Evolutionary conservation across 92 coral and sea anemone genomes (phyloP).

Genomic region (Siderastrea siderea): DNA sequence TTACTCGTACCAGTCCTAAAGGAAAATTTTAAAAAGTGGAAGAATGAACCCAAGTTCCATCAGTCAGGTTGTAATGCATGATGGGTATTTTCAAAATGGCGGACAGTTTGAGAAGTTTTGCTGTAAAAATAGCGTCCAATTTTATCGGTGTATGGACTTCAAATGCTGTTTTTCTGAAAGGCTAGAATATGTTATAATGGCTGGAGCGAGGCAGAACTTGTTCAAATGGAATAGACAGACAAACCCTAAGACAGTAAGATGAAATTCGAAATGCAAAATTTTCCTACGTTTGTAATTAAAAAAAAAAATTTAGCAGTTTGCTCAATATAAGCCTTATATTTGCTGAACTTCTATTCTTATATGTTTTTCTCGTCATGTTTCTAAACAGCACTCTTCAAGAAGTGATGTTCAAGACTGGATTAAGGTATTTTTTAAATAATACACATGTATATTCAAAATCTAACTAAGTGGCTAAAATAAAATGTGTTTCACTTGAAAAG

Average conservation of each 20-base stretch:
- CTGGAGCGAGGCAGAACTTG: slow-evolving; percentile 78
- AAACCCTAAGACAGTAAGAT: slow-evolving; percentile 76
- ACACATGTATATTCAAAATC: too few species aligned
- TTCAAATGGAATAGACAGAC: slow-evolving; percentile 91
- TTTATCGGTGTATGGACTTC: not conserved
- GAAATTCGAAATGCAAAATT: not conserved
- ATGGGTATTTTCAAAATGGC: slow-evolving; percentile 49
- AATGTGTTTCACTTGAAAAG: too few species aligned
- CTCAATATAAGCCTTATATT: not conserved
- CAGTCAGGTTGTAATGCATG: not conserved
- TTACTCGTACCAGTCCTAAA: not conserved
- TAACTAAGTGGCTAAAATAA: too few species aligned
- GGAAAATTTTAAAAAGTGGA: not conserved
- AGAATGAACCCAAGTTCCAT: not conserved
- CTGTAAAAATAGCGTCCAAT: not conserved
- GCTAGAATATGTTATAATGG: slow-evolving; percentile 46
- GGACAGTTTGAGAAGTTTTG: slow-evolving; percentile 22
- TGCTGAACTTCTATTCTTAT: not conserved
- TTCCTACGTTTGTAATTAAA: not conserved
- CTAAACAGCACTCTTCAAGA: slow-evolving; percentile 38
- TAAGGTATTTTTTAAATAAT: slow-evolving; percentile 69
- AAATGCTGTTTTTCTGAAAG: not conserved
- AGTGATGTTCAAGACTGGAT: slow-evolving; percentile 94
- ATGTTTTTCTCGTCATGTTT: not conserved
- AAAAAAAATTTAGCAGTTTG: not conserved